These are phyloP conservation scores for Tichodroma muraria DNA, from an alignment of 2,113 vertebrate species.

Conservation along the genomic window DNA sequence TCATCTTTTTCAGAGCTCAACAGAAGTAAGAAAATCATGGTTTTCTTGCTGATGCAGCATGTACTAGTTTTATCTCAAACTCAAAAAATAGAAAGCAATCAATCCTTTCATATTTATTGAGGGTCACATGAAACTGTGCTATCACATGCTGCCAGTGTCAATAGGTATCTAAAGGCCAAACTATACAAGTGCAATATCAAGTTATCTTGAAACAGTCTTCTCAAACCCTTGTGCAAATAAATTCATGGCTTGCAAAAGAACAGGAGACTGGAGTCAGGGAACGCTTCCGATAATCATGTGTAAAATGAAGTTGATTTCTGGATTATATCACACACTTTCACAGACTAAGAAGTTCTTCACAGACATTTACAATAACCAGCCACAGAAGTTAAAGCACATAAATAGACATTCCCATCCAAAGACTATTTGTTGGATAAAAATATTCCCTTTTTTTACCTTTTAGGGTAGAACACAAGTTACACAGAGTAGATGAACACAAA, in stretches of 20 bases:
- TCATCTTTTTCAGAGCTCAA: neutral
- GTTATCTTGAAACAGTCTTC: neutral
- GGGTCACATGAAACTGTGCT: neutral
- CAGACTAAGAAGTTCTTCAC: neutral
- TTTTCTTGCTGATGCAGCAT: neutral
- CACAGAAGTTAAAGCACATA: neutral
- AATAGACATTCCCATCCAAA: neutral
- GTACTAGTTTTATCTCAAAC: neutral
- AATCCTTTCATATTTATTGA: neutral
- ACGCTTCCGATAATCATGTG: neutral
- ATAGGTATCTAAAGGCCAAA: neutral
- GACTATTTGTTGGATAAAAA: neutral
- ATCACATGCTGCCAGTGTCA: neutral
- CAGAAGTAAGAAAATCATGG: neutral
- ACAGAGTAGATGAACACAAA: neutral
- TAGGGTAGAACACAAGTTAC: constrained; percentile 6
- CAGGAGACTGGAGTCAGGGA: neutral
- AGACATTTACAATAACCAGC: constrained; percentile 30
- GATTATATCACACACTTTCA: constrained; percentile 14
- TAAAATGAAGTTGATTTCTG: constrained; percentile 21
- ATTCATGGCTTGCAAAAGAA: neutral
- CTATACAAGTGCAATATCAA: neutral
- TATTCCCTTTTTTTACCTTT: constrained; percentile 22
- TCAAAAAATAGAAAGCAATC: neutral
- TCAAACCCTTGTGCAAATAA: neutral